Evolutionary conservation across 2,797 vertebrate genomes (phyloP), one percentile per base, ranked within the genome.

Genomic region (Siniperca scherzeri): DNA sequence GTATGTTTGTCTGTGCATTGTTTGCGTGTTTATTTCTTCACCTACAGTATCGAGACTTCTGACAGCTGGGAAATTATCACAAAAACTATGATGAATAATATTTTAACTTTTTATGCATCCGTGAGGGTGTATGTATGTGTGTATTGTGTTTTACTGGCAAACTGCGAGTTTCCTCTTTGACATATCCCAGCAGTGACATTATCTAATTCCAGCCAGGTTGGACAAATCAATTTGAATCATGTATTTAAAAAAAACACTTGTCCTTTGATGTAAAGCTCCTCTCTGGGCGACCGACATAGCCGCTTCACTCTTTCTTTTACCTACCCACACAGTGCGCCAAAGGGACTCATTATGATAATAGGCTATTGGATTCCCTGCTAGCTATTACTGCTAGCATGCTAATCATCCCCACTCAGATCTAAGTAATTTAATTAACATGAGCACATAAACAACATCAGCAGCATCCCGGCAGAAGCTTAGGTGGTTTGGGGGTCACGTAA

Each of bases 261-360:
- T 92, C 76, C 79, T 90, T 92, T 82, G 82, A 75, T 83, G 87
- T 67, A 80, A 73, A 65, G 53, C 74, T 88, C 69, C 42, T 87
- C 69, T 78, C 70, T 57, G 81, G 72, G 73, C 56, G 16, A 77
- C 48, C 12, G 3, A 50, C 27, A 57, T 65, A 88, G 85, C 65
- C 5, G 55, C 62, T 80, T 56, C 13, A 42, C 57, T 69, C 80
- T 74, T 33, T 64, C 61, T 56, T 6, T 48, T 40, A 79, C 71
- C 60, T 74, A 62, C 84, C 78, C 78, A 87, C 82, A 85, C 82
- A 80, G 30, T 33, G 61, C 44, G 55, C 90, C 81, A 67, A 82
- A 77, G 85, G 83, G 88, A 90, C 89, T 91, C 91, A 92, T 94
- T 94, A 93, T 86, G 88, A 85, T 93, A 93, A 95, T 78, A 85